These are phyloP conservation scores for Rhagonycha fulva DNA, from an alignment of 2,888 invertebrate species.

Conservation along the genomic window DNA sequence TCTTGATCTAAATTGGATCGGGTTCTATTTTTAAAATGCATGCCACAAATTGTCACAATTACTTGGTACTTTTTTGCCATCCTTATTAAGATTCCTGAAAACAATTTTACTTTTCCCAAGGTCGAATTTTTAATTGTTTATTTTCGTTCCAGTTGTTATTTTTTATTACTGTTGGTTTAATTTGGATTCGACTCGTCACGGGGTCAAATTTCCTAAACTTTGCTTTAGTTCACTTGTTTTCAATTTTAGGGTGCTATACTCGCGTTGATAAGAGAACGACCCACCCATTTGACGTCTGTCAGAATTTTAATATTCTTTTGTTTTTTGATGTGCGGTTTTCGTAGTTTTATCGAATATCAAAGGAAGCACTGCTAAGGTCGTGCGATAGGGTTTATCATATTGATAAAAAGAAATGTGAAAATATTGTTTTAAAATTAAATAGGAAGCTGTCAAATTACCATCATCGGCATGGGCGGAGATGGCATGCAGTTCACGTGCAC, in stretches of 20 bases:
- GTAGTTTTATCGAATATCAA: too few relatives aligned
- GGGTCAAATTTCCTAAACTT: not conserved
- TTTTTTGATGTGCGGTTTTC: too few relatives aligned
- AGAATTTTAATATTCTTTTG: not conserved
- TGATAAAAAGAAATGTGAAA: too few relatives aligned
- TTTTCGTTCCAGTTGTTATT: not conserved
- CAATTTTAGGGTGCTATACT: not conserved
- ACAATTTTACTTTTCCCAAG: not conserved
- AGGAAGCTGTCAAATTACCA: too few relatives aligned
- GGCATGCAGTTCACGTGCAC: too few relatives aligned
- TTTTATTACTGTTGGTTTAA: not conserved
- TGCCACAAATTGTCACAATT: not conserved
- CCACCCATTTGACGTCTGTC: not conserved
- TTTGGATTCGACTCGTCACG: not conserved
- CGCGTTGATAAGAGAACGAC: not conserved
- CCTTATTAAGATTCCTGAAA: not conserved
- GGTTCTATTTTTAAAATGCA: constrained; percentile 40
- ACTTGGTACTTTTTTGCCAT: not conserved
- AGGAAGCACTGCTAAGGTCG: too few relatives aligned
- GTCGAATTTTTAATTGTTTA: not conserved
- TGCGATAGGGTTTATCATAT: too few relatives aligned
- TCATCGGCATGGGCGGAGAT: too few relatives aligned
- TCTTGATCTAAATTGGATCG: constrained; percentile 41
- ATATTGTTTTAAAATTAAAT: too few relatives aligned
- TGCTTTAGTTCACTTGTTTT: not conserved